Conservation (phyloP, 2,113 vertebrate genomes). For the Alethe castanea region DNA sequence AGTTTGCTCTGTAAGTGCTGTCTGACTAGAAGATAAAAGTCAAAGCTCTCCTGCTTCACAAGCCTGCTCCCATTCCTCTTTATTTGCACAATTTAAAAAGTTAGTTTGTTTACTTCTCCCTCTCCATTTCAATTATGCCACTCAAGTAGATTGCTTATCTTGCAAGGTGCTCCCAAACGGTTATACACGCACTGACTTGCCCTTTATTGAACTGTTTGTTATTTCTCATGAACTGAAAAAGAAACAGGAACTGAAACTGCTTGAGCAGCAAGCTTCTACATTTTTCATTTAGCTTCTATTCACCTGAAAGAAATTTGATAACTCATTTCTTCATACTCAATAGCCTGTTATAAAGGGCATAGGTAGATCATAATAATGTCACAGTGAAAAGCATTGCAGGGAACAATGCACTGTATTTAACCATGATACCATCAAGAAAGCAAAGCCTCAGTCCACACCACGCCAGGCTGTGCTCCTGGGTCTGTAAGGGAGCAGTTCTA, state of each 20-base stretch:
- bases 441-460: not conserved
- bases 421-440: not conserved
- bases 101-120: not conserved
- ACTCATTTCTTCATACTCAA: not conserved
- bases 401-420: not conserved
- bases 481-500: not conserved
- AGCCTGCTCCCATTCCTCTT: not conserved
- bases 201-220: not conserved
- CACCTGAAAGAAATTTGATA: not conserved
- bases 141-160: not conserved
- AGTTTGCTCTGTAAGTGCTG: not conserved
- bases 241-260: not conserved
- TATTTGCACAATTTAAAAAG: not conserved
- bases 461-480: rapidly evolving
- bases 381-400: not conserved
- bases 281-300: not conserved
- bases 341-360: not conserved
- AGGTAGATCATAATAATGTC: not conserved
- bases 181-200: not conserved
- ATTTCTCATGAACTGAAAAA: not conserved
- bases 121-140: not conserved
- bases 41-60: not conserved
- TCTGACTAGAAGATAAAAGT: not conserved
- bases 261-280: not conserved
- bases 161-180: not conserved